These are phyloP conservation scores for Papilio aristodemus DNA, from an alignment of 1,140 invertebrate species.

Conservation along the genomic window DNA sequence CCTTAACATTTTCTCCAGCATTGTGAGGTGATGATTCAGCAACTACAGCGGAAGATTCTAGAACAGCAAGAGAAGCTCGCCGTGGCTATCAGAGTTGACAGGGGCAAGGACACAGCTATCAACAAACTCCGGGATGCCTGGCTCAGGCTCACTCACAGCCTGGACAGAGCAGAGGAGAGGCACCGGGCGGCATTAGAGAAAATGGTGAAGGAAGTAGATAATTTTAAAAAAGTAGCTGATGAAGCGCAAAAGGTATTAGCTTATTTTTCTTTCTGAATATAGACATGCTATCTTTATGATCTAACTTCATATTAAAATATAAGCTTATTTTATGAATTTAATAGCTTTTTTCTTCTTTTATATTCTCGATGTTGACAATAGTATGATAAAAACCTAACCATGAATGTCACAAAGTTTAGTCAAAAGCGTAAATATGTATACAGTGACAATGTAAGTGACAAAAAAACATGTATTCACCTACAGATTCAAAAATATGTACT, in stretches of 20 bases:
- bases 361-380: too few relatives aligned
- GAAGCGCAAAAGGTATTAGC: constrained; percentile 71
- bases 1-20: constrained; percentile 81
- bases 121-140: constrained; percentile 82
- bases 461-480: too few relatives aligned
- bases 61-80: constrained; percentile 89
- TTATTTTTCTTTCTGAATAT: too few relatives aligned
- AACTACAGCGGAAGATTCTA: constrained; percentile 85
- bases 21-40: constrained; percentile 88
- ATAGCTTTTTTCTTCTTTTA: too few relatives aligned
- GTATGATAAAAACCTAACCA: too few relatives aligned
- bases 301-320: too few relatives aligned
- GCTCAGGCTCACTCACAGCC: constrained; percentile 58
- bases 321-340: too few relatives aligned
- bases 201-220: constrained; percentile 68
- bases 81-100: constrained; percentile 88
- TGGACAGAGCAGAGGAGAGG: constrained; percentile 65
- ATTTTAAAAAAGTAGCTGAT: constrained; percentile 65
- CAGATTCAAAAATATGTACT: too few relatives aligned
- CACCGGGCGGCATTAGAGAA: constrained; percentile 63
- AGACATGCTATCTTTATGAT: too few relatives aligned
- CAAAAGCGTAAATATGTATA: too few relatives aligned
- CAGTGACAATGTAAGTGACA: too few relatives aligned
- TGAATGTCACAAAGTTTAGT: too few relatives aligned
- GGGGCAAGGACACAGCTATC: constrained; percentile 86